Conservation (phyloP, 2,888 invertebrate species). For the Sialis lutaria region DNA sequence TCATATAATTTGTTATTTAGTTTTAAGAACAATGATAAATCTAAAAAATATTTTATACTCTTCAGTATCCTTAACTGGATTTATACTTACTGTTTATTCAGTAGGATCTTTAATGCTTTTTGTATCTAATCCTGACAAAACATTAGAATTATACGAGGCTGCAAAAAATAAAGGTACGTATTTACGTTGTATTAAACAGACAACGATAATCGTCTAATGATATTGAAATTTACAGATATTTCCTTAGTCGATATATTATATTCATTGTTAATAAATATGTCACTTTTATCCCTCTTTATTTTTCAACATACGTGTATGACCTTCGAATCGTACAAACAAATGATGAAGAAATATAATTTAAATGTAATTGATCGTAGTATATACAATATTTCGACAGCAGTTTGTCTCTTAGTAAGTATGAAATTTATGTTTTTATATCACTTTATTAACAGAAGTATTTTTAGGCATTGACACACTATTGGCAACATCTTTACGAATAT, state of each 20-base stretch:
- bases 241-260: constrained; percentile 6
- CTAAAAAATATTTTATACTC: constrained; percentile 15
- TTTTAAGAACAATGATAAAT: not conserved
- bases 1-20: too few relatives aligned
- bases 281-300: constrained; percentile 32
- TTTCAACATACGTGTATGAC: constrained; percentile 40
- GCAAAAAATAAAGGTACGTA: not conserved
- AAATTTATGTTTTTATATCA: too few relatives aligned
- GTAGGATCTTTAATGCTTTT: constrained; percentile 34
- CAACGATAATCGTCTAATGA: not conserved
- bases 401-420: too few relatives aligned
- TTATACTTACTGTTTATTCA: constrained; percentile 32
- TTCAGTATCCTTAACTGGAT: constrained; percentile 23
- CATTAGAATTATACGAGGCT: constrained; percentile 13
- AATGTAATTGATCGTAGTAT: constrained; percentile 27
- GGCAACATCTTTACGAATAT: constrained; percentile 29
- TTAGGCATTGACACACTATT: constrained; percentile 31
- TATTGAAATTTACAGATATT: not conserved
- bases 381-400: constrained; percentile 29
- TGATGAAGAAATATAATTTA: constrained; percentile 25
- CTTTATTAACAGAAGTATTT: constrained; percentile 16
- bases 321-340: constrained; percentile 25
- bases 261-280: constrained; percentile 26
- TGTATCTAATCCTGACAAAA: constrained; percentile 28
- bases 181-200: not conserved